Percentiles rank a stretch among this genome's conserved stretches.
These are phyloP conservation scores for Drepana falcataria DNA, from an alignment of 2,888 invertebrate species.

Conservation along the genomic window DNA sequence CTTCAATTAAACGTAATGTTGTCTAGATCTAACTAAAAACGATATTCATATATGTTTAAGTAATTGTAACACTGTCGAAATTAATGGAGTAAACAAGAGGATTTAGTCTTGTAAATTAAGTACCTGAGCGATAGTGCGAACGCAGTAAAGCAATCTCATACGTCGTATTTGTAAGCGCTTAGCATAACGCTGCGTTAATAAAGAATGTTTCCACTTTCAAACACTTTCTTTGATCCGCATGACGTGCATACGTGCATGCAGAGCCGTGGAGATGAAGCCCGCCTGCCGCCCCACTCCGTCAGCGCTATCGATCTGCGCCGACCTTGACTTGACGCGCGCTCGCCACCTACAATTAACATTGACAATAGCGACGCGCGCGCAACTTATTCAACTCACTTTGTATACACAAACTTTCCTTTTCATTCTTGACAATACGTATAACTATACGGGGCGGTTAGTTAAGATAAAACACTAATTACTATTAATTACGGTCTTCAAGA, in stretches of 20 bases:
- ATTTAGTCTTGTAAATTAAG: no score
- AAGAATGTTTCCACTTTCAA: constrained; percentile 70
- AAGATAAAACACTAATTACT: no score
- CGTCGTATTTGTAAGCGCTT: constrained; percentile 26
- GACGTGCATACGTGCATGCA: constrained; percentile 52
- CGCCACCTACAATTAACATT: constrained; percentile 62
- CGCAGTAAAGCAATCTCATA: constrained; percentile 8
- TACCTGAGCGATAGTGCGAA: no score
- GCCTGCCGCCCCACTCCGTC: constrained; percentile 35
- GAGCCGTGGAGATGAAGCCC: constrained; percentile 32
- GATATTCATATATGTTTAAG: constrained; percentile 38
- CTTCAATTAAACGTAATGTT: constrained; percentile 8
- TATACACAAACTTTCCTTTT: constrained; percentile 45
- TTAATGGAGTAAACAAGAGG: constrained; percentile 44
- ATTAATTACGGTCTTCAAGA: no score
- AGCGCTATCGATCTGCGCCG: constrained; percentile 58
- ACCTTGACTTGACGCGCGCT: constrained; percentile 65
- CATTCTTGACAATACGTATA: constrained; percentile 15
- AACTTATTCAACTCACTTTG: constrained; percentile 32
- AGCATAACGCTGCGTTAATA: constrained; percentile 39
- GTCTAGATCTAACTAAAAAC: constrained; percentile 24
- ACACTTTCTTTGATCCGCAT: constrained; percentile 59
- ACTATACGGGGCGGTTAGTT: no score
- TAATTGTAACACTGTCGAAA: constrained; percentile 42
- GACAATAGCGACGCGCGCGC: constrained; percentile 64